Evolutionary conservation across 2,888 invertebrate species (phyloP).

Genomic region (Zele albiditarsus): DNA sequence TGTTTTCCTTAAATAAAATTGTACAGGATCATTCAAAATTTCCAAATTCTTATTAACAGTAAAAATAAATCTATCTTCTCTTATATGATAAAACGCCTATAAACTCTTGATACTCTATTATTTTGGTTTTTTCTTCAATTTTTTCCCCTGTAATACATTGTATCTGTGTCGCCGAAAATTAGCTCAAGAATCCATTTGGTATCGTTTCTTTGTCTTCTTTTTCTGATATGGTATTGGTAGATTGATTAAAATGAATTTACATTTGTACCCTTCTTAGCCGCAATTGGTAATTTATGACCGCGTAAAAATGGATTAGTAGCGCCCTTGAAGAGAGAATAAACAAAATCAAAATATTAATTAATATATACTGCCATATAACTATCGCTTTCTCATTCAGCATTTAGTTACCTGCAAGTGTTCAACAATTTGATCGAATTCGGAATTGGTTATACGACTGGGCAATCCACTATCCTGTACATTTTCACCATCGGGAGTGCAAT

Average conservation of each 20-base stretch:
- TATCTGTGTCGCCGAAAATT: neutral
- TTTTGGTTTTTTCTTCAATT: neutral
- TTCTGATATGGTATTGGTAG: constrained; percentile 1
- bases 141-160: neutral
- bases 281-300: constrained; percentile 91
- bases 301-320: constrained; percentile 85
- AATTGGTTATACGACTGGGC: constrained; percentile 70
- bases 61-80: neutral
- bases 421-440: constrained; percentile 82
- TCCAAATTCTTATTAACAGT: neutral
- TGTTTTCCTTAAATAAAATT: neutral
- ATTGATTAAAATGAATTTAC: constrained; percentile 73
- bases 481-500: constrained; percentile 81
- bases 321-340: constrained; percentile 74
- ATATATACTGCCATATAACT: neutral
- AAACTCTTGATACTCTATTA: neutral
- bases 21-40: neutral
- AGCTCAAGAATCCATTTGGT: neutral
- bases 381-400: neutral
- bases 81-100: neutral
- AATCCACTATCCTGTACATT: constrained; percentile 59
- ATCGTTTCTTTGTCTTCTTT: neutral
- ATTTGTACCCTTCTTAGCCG: constrained; percentile 93
- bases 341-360: constrained; percentile 35
- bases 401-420: constrained; percentile 75